Evolutionary conservation across 2,113 vertebrate species (phyloP).

Genomic region (Cyphomyrus discorhynchus): DNA sequence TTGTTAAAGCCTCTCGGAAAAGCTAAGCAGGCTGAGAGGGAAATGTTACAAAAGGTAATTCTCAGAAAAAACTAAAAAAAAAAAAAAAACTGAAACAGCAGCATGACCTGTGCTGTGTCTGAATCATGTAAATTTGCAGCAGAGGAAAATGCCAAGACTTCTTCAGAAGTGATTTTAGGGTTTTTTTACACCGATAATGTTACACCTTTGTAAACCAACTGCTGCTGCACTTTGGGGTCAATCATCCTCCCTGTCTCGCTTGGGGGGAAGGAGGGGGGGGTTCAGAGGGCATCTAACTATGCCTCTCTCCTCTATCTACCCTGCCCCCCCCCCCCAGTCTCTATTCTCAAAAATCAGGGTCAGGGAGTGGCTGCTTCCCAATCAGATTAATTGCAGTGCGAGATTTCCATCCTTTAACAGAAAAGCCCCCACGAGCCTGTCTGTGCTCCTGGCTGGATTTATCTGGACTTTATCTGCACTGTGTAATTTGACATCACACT

Average conservation of each 20-base stretch:
- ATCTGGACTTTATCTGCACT: background rate
- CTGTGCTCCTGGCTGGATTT: background rate
- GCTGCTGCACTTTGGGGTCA: background rate
- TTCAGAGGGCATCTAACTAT: background rate
- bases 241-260: background rate
- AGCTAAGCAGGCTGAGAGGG: background rate
- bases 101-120: background rate
- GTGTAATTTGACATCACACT: background rate
- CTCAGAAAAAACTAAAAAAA: background rate
- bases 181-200: background rate
- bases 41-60: background rate
- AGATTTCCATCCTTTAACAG: constrained; percentile 64
- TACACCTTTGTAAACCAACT: background rate
- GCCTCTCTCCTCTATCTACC: background rate
- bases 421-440: constrained; percentile 22
- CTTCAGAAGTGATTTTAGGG: background rate
- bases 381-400: constrained; percentile 64
- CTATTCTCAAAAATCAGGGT: constrained; percentile 54
- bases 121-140: background rate
- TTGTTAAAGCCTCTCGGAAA: background rate
- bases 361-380: constrained; percentile 54
- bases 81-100: background rate
- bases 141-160: background rate
- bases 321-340: constrained; percentile 42
- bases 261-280: background rate